Evolutionary conservation across 1,140 invertebrate genomes (phyloP).

Genomic region (Camponotus floridanus): DNA sequence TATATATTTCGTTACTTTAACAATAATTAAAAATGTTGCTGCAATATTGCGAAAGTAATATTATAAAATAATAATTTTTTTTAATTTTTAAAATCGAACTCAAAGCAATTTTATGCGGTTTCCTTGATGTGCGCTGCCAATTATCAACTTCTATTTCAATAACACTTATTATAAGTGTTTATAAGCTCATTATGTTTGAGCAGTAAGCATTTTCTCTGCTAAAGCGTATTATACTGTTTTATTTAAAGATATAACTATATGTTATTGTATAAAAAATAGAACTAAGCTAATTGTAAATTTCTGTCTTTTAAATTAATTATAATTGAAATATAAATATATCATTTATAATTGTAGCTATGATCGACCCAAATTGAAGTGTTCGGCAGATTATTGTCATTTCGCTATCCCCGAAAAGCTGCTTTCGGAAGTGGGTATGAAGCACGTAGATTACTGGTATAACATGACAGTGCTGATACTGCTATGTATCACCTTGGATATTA

Average conservation of each 20-base stretch:
- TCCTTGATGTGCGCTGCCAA: no score
- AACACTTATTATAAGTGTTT: no score
- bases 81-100: no score
- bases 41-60: no score
- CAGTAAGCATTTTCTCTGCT: no score
- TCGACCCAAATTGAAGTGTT: conserved; percentile 89
- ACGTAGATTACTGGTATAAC: conserved; percentile 89
- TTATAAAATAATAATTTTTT: no score
- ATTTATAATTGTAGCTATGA: conserved; percentile 89
- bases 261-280: background rate
- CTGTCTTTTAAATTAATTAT: background rate
- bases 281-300: background rate
- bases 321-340: conserved; percentile 1
- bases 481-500: conserved; percentile 88
- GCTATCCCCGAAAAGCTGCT: conserved; percentile 90
- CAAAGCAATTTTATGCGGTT: no score
- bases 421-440: conserved; percentile 91
- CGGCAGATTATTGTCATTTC: conserved; percentile 90
- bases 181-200: no score
- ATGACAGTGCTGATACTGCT: conserved; percentile 88
- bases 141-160: no score
- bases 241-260: no score
- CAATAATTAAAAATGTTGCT: no score
- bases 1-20: no score
- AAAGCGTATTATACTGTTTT: background rate